phyloP scores from a whole-genome alignment of 2,797 vertebrate genomes.

The Anniella stebbinsi region DNA sequence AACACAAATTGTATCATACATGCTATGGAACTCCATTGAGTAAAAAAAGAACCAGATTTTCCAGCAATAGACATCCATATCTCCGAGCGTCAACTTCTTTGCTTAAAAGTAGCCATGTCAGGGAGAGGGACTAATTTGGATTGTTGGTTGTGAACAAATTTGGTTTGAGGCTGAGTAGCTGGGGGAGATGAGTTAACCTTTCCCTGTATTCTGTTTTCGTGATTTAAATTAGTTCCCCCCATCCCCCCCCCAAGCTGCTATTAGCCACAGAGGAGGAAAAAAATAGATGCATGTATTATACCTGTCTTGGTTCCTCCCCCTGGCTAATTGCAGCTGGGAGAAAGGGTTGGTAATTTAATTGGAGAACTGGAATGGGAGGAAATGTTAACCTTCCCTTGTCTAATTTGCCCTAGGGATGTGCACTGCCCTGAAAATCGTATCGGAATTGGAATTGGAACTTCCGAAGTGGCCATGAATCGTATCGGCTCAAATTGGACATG shows the following conservation, averaged over 20 bases:
- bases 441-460: too few relatives aligned
- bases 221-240: not conserved
- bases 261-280: not conserved
- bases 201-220: not conserved
- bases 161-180: not conserved
- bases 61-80: too few relatives aligned
- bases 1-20: too few relatives aligned
- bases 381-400: not conserved
- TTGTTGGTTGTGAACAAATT: not conserved
- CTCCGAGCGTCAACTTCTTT: too few relatives aligned
- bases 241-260: not conserved
- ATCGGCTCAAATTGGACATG: too few relatives aligned
- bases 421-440: too few relatives aligned
- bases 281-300: not conserved
- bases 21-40: too few relatives aligned
- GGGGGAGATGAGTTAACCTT: not conserved
- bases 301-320: not conserved
- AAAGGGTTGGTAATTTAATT: not conserved
- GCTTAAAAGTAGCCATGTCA: too few relatives aligned
- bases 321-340: not conserved
- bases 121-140: not conserved
- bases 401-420: not conserved
- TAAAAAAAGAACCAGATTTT: too few relatives aligned
- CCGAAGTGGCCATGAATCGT: too few relatives aligned
- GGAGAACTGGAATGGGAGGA: not conserved